Base-by-base conservation (phyloP, 2,888 invertebrate species). In the Lomographa bimaculata region DNA sequence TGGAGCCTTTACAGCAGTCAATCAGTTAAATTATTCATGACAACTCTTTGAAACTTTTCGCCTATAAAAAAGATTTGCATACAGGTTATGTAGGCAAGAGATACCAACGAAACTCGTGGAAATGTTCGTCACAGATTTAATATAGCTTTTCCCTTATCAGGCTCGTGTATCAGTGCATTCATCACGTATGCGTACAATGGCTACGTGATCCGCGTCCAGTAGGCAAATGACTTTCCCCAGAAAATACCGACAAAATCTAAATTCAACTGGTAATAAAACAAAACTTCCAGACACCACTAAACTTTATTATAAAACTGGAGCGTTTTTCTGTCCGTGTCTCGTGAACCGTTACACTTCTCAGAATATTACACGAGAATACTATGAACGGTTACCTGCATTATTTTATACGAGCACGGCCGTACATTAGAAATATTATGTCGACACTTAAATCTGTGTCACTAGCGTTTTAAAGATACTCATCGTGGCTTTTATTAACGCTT, bases 371-470 rank as follows among this genome's bases (percentile, higher is more conserved):
- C 60, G 66, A 69, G 72, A 60, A 58, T 64, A 70, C 70, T 69
- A 67, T 66, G 66, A 77, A 81, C 78, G 74, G 79, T 78, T 75
- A 65, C 64, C 59, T 50, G 64, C 66, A 60, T 64, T 62, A 27
- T 37, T 14, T 26, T 37, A 54, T 61, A 47, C 47, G 20, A 33
- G 39, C 25, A 58, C 54, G 67, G 56, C 49, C 60, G 55, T 71
- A 66, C 61, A 73, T 84, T 77, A 84, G 64, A 66, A 78, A 74
- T 76, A 77, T 79, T 78, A 76, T 72, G 73, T 64, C 61, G 67
- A 61, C 64, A 49, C 54, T 66, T 58, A 65, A 68, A 81, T 72
- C 70, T 72, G 69, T 76, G 79, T 76, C 74, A 78, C 68, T 71
- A 54, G 67, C 67, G 69, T 71, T 75, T 64, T 59, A 51, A 49